Evolutionary conservation across 2,113 vertebrate genomes (phyloP).

Genomic region (Oreochromis niloticus): DNA sequence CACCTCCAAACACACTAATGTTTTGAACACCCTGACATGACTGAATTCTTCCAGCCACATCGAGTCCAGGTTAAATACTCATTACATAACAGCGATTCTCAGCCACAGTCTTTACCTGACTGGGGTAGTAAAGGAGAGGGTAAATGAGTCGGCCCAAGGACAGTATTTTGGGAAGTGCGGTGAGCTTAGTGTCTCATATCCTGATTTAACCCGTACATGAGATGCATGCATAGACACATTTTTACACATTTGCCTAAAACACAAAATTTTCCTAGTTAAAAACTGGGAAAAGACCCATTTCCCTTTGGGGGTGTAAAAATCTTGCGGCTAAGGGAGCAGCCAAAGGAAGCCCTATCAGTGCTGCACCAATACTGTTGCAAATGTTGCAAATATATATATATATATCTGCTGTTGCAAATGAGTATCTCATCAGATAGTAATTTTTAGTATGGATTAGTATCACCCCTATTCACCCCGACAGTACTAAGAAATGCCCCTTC

Average conservation of each 20-base stretch:
- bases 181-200: not conserved
- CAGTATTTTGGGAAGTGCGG: not conserved
- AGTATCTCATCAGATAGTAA: not conserved
- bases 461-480: not conserved
- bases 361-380: not conserved
- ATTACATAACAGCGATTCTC: not conserved
- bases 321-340: not conserved
- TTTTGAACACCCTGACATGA: conserved; percentile 13
- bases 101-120: not conserved
- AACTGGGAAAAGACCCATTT: not conserved
- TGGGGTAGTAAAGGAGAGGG: not conserved
- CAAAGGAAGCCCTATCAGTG: not conserved
- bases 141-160: fast-evolving
- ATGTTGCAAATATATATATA: not conserved
- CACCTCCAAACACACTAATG: conserved; percentile 8
- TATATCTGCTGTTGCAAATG: not conserved
- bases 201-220: not conserved
- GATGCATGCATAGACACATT: not conserved
- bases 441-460: not conserved
- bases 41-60: not conserved
- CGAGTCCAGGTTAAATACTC: not conserved
- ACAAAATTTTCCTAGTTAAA: fast-evolving
- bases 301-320: not conserved
- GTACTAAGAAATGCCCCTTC: not conserved
- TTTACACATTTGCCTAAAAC: not conserved